phyloP scores from a whole-genome alignment of 2,888 invertebrate species.

The Therioaphis trifolii region DNA sequence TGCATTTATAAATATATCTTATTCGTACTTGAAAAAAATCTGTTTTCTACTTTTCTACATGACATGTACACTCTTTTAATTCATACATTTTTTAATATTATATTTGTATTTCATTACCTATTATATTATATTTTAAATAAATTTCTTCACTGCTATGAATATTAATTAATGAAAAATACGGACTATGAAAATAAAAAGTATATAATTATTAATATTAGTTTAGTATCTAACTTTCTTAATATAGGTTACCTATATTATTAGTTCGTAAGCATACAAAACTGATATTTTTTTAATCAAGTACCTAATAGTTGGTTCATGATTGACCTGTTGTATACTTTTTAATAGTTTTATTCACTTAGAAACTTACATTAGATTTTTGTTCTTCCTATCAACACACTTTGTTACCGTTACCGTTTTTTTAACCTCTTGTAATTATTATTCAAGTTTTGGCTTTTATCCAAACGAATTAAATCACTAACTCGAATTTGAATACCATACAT shows the following conservation, averaged over 20 bases:
- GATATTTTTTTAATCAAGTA: too few species aligned
- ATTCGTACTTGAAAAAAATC: not conserved
- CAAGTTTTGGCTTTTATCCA: slow-evolving; percentile 57
- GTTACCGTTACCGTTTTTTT: slow-evolving; percentile 23
- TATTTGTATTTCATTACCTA: too few species aligned
- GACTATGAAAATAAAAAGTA: too few species aligned
- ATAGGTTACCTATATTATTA: too few species aligned
- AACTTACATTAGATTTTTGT: not conserved
- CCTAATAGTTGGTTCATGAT: not conserved
- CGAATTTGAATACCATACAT: slow-evolving; percentile 53
- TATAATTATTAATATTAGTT: not conserved
- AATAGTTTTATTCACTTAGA: not conserved
- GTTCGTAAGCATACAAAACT: too few species aligned
- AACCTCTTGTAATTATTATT: slow-evolving; percentile 47
- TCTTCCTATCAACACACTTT: slow-evolving; percentile 1
- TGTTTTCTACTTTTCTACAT: too few species aligned
- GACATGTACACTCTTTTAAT: too few species aligned
- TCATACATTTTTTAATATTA: too few species aligned
- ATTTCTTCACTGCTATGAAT: too few species aligned
- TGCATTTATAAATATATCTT: not conserved
- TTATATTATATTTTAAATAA: too few species aligned
- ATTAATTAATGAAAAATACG: too few species aligned
- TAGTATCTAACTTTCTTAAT: not conserved
- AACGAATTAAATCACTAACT: slow-evolving; percentile 54
- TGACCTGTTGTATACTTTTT: slow-evolving; percentile 1